Conservation (phyloP, 2,113 vertebrate genomes). For the Sula dactylatra region DNA sequence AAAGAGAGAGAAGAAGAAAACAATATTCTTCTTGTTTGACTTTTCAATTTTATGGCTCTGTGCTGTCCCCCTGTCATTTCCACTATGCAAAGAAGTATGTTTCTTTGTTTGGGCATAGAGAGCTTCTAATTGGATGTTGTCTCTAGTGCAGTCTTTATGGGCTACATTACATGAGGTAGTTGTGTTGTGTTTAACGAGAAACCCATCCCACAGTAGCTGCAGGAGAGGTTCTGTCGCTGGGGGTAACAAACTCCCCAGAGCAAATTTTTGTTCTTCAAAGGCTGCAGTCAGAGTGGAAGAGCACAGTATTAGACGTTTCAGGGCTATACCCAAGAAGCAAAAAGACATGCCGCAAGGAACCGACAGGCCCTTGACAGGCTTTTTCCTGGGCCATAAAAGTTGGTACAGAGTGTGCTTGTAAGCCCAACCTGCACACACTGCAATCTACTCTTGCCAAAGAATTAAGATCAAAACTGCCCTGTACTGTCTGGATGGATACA, state of each 20-base stretch:
- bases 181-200: neutral
- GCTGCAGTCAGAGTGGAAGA: neutral
- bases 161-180: neutral
- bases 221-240: neutral
- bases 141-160: neutral
- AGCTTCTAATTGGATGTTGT: neutral
- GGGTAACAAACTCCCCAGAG: neutral
- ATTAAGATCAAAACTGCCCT: neutral
- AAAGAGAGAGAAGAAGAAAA: conserved; percentile 61
- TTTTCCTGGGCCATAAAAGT: neutral
- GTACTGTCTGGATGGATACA: neutral
- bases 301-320: neutral
- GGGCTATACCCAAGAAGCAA: neutral
- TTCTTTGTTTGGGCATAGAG: neutral
- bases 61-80: neutral
- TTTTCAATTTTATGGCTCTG: neutral
- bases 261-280: neutral
- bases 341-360: neutral
- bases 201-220: neutral
- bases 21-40: conserved; percentile 62
- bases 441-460: neutral
- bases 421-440: neutral
- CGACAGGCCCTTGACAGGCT: neutral
- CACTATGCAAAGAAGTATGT: neutral
- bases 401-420: neutral